These are phyloP conservation scores for Drosophila pseudoobscura DNA, from an alignment of 1,140 invertebrate genomes.

Conservation along the genomic window DNA sequence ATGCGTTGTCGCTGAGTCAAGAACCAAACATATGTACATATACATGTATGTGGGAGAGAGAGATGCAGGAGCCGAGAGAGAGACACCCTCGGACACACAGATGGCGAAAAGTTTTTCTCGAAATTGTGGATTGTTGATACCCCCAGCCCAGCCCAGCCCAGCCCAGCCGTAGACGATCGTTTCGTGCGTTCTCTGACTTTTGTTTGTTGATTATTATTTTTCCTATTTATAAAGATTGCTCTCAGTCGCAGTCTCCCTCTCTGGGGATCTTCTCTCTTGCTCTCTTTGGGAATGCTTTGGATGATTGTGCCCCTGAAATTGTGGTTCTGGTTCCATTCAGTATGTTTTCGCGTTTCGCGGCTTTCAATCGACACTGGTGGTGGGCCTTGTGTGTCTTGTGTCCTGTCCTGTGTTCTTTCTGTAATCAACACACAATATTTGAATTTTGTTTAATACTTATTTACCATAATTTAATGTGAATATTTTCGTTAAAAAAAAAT, in stretches of 20 bases:
- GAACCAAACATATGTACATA: conserved; percentile 40
- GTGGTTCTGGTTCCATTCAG: conserved; percentile 50
- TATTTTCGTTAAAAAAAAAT: background rate
- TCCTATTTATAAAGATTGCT: conserved; percentile 75
- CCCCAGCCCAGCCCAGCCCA: no score
- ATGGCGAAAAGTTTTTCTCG: conserved; percentile 53
- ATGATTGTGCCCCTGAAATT: conserved; percentile 70
- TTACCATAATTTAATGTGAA: conserved; percentile 3
- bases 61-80: conserved; percentile 3
- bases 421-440: conserved; percentile 31
- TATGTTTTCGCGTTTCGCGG: conserved; percentile 72
- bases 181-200: conserved; percentile 42
- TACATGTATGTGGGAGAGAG: background rate
- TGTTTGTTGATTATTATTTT: conserved; percentile 60
- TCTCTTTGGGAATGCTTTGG: conserved; percentile 19
- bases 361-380: conserved; percentile 43
- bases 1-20: conserved; percentile 51
- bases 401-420: conserved; percentile 30
- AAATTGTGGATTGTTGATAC: conserved; percentile 42
- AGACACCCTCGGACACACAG: conserved; percentile 40
- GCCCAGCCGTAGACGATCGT: background rate
- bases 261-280: conserved; percentile 15
- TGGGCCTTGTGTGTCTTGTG: background rate
- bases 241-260: conserved; percentile 7
- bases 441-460: background rate